Conservation (phyloP, 2,113 vertebrate species). For the Pseudorhombus dupliciocellatus region DNA sequence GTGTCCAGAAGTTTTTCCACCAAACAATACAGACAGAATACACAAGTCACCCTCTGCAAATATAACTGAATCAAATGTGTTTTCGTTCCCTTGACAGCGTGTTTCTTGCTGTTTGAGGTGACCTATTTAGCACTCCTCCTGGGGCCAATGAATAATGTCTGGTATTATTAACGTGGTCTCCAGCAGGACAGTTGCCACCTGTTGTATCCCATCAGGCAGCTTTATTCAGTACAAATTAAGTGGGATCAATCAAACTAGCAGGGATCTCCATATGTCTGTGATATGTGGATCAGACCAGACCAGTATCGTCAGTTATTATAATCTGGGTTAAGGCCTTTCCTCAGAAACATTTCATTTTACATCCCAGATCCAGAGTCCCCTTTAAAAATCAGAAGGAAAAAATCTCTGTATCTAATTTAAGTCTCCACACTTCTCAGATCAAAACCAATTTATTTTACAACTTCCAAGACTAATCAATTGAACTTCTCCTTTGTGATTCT, state of each 20-base stretch:
- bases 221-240: conserved; percentile 41
- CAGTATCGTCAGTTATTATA: conserved; percentile 8
- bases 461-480: conserved; percentile 31
- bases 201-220: conserved; percentile 24
- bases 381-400: neutral
- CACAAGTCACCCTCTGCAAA: conserved; percentile 10
- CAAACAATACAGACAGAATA: conserved; percentile 1
- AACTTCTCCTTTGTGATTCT: conserved; percentile 29
- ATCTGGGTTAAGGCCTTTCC: conserved; percentile 4
- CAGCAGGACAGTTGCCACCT: conserved; percentile 34
- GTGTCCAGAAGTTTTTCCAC: conserved; percentile 1
- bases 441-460: conserved; percentile 40
- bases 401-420: conserved; percentile 16
- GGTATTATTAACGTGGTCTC: conserved; percentile 56
- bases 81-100: conserved; percentile 19
- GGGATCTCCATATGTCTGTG: conserved; percentile 29
- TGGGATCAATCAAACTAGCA: conserved; percentile 31
- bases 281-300: conserved; percentile 11
- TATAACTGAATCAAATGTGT: conserved; percentile 28
- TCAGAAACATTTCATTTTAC: neutral
- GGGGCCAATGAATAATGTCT: conserved; percentile 44
- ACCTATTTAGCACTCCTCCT: conserved; percentile 53
- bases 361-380: neutral
- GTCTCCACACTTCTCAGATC: conserved; percentile 17
- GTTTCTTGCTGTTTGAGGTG: conserved; percentile 42